Percentiles rank a stretch among this genome's conserved stretches.
phyloP scores from a whole-genome alignment of 2,888 invertebrate genomes.

The Agonum fuliginosum region DNA sequence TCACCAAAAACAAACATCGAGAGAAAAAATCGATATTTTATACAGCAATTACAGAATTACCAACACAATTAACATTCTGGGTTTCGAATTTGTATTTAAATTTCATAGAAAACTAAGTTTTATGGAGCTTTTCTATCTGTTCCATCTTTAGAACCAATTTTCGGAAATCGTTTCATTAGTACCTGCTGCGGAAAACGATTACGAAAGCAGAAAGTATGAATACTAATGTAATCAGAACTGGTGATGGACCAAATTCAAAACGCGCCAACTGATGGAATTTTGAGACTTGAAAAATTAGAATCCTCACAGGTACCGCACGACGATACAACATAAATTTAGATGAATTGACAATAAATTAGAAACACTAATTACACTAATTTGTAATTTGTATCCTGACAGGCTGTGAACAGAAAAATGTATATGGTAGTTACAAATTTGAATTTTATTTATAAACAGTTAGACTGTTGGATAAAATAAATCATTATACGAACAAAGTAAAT shows the following conservation, averaged over 20 bases:
- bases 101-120: not conserved
- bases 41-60: conserved; percentile 32
- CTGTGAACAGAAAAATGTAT: no score
- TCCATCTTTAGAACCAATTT: conserved; percentile 29
- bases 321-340: not conserved
- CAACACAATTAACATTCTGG: not conserved
- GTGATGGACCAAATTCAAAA: conserved; percentile 43
- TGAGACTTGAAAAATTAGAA: conserved; percentile 19
- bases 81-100: not conserved
- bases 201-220: conserved; percentile 46
- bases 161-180: conserved; percentile 39
- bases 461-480: no score
- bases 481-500: no score
- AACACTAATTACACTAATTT: conserved; percentile 21
- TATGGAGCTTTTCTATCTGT: conserved; percentile 13
- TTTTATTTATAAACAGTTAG: no score
- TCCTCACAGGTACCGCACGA: conserved; percentile 11
- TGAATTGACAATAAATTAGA: conserved; percentile 5
- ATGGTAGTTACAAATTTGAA: no score
- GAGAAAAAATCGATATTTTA: conserved; percentile 35
- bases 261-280: conserved; percentile 18
- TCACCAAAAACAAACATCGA: conserved; percentile 11
- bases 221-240: conserved; percentile 42
- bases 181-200: conserved; percentile 49
- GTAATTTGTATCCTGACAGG: not conserved